Evolutionary conservation across 2,888 invertebrate genomes (phyloP), one percentile per base, ranked within the genome.

Genomic region (Loripinus fragilis): DNA sequence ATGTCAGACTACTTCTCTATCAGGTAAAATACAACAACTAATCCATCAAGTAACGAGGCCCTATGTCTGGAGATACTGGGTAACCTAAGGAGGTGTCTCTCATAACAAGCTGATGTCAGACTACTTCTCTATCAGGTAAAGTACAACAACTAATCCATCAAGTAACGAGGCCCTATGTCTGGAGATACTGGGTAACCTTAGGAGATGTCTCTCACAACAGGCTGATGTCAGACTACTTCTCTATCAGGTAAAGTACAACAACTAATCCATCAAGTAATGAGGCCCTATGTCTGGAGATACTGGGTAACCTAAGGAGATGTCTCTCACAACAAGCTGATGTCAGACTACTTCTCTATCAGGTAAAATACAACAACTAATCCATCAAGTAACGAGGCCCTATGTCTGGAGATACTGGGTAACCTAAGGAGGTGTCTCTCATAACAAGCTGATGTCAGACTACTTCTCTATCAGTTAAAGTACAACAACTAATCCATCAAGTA

Each of bases 51-150:
- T 55, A 96, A 96, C 90, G 96, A 96, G 90, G 95, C 96, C 0
- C 94, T 97, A 84, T 97, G 96, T 90, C 94, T 96, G 90, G 97
- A 97, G 94, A 95, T 97, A 41, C 94, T 97, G 41, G 95, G 95
- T 15, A 96, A 96, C 86, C 93, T 97, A 55, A 95, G 95, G 41
- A 95, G 96, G 28, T 96, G 96, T 90, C 95, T 97, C 60, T 95
- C 95, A 74, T 97, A 97, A 88, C 97, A 97, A 87, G 95, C 95
- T 0, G 95, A 95, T 86, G 96, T 94, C 67, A 87, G 91, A 70
- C 86, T 90, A 38, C 81, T 87, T n/a, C 88, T 92, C 20, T 94
- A 91, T 85, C 94, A 94, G 83, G 93, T 45, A n/a, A n/a, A n/a
- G n/a, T n/a, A n/a, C n/a, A n/a, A n/a, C n/a, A n/a, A n/a, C n/a